Conservation (phyloP, 2,888 invertebrate genomes). For the Tipula lateralis region DNA sequence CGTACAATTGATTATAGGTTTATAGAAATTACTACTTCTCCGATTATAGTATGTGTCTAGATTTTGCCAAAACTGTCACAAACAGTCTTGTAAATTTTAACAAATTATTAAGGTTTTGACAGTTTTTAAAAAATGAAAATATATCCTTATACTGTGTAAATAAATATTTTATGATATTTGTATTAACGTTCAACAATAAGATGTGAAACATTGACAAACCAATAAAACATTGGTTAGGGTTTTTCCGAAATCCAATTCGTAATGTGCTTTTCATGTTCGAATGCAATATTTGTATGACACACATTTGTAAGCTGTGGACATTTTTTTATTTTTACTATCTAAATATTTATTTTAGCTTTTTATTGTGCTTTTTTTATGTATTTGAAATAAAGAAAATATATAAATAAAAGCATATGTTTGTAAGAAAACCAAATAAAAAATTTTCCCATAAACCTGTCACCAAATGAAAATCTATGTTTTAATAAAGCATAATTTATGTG, state of each 20-base stretch:
- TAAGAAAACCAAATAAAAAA: conserved; percentile 5
- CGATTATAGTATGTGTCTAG: background rate
- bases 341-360: conserved; percentile 24
- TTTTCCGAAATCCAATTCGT: background rate
- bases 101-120: background rate
- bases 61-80: background rate
- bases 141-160: background rate
- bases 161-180: too few relatives aligned
- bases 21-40: background rate
- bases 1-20: background rate
- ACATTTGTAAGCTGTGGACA: background rate
- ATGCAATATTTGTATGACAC: background rate
- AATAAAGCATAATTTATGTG: background rate
- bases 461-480: conserved; percentile 24
- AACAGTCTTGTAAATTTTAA: background rate
- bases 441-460: background rate
- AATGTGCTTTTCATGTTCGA: background rate
- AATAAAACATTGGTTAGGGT: background rate
- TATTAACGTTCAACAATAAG: too few relatives aligned
- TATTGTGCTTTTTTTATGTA: background rate
- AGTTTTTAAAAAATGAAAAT: background rate
- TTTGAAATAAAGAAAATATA: background rate
- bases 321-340: background rate
- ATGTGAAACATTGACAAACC: background rate
- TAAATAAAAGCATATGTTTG: conserved; percentile 11